Base-by-base conservation (phyloP, 2,888 invertebrate genomes). In the Trachelus troglodyta region DNA sequence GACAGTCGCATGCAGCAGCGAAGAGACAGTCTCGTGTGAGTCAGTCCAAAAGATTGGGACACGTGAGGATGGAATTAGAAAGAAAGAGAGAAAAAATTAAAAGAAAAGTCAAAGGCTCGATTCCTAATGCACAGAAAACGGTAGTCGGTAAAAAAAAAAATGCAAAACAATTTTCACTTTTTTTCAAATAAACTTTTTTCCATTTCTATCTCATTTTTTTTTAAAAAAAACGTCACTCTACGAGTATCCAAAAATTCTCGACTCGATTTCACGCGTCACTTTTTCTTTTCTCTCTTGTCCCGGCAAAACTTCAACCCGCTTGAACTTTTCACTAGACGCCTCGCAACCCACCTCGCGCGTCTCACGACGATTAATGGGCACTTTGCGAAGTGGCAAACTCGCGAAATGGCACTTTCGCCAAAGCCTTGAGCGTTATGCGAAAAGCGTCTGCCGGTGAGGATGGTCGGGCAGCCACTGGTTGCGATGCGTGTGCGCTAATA, bases 391-490 rank as follows among this genome's bases (percentile, higher is more conserved):
- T 71, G 34, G 76, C 37, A 73, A 75, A 73, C 79, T 78, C 40
- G 73, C 69, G 73, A 69, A 33, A n/a, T 6, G 40, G 76, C 75
- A 69, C 73, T 76, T 78, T 76, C 76, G 78, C 79, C 73, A 77
- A 80, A 79, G 78, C 75, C 77, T 71, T 75, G 69, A 77, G 69
- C 79, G 76, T 76, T 75, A 74, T 73, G 71, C 73, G 75, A 79
- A 81, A 81, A 76, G 83, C 86, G 86, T 88, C 87, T 86, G 87
- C 84, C 86, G 85, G 85, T 85, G 85, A 87, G 86, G 84, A 88
- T 89, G 87, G 87, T 87, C 85, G 86, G 86, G 85, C 87, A 82
- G 85, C 82, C 85, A 90, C 89, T 89, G 89, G 87, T 87, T 86
- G 87, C 84, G 85, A 85, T 84, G 85, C 84, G 82, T 81, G 83